phyloP scores from a whole-genome alignment of 2,888 invertebrate species.

The Leptinotarsa juncta region DNA sequence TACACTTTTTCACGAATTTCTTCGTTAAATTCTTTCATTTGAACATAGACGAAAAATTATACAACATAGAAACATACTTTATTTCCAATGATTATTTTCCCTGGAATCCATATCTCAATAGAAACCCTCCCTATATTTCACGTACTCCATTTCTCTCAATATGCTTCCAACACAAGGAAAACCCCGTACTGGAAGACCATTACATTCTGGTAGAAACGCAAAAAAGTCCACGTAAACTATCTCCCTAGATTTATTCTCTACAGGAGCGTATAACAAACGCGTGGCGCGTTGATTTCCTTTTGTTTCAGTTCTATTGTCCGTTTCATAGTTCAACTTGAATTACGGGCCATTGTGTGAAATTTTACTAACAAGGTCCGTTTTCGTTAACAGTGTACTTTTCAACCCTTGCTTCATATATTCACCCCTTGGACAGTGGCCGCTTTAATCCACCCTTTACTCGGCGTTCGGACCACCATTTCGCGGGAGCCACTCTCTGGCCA shows the following conservation, averaged over 20 bases:
- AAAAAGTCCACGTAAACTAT: conserved; percentile 17
- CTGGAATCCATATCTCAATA: background rate
- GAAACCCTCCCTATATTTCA: background rate
- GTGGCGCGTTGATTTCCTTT: conserved; percentile 47
- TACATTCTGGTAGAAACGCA: conserved; percentile 18
- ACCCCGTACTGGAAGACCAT: conserved; percentile 21
- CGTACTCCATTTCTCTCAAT: background rate
- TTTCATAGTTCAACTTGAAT: conserved; percentile 55
- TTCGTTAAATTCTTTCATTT: too few relatives aligned
- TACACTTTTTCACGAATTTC: too few relatives aligned
- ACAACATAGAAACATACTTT: too few relatives aligned
- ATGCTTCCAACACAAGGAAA: conserved; percentile 7
- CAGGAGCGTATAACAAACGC: conserved; percentile 37
- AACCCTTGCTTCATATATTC: conserved; percentile 65
- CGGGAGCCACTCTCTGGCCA: conserved; percentile 45
- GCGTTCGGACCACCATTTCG: conserved; percentile 53
- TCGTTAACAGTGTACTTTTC: conserved; percentile 60
- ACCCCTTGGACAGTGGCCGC: conserved; percentile 64
- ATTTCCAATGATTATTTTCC: too few relatives aligned
- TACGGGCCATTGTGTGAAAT: conserved; percentile 55
- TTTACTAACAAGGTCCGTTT: conserved; percentile 59
- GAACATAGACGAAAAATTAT: too few relatives aligned
- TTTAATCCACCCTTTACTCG: conserved; percentile 60
- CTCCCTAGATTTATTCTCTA: conserved; percentile 25
- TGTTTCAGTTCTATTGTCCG: conserved; percentile 51